Evolutionary conservation across 2,113 vertebrate species (phyloP), one percentile per base, ranked within the genome.

Genomic region (Amia ocellicauda): DNA sequence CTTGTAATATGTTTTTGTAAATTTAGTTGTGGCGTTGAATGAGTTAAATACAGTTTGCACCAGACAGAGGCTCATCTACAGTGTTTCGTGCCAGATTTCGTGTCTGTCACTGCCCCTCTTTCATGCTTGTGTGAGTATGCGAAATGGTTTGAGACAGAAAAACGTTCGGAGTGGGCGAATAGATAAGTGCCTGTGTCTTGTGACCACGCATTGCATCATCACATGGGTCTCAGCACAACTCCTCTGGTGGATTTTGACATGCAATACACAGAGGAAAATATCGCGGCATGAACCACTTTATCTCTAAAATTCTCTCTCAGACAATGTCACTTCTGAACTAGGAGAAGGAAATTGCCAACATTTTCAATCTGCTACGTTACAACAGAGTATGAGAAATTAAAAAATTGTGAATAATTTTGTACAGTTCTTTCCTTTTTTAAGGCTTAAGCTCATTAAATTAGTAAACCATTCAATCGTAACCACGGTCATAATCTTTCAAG

Each of bases 121-220:
- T 93, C 83, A 90, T 78, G 89, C 90, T 90, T 89, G 82, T 81
- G 29, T 86, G 86, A 82, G 63, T 85, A 86, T 79, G 81, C 70
- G 78, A 83, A 87, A 80, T 86, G 69, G 82, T 82, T 78, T 63
- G 74, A 84, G 78, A 77, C 79, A 73, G 80, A 74, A 68, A 74
- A 78, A 77, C 70, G 69, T 67, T 60, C 68, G 73, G 67, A 81
- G 72, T 1, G 4, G 66, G 77, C 5, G 7, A 27, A 19, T 53
- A 83, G 79, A 80, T 91, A 77, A 74, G 81, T 81, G 79, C 74
- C 76, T 69, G 68, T 82, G 82, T 77, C 81, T 79, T 57, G 71
- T 49, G 78, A 76, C 73, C 0, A 19, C 72, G 43, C 1, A n/a
- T 67, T 81, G 74, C 71, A 53, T 81, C 45, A 68, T 86, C 83